Base-by-base conservation (phyloP, 1,140 invertebrate genomes). In the Drosophila persimilis region DNA sequence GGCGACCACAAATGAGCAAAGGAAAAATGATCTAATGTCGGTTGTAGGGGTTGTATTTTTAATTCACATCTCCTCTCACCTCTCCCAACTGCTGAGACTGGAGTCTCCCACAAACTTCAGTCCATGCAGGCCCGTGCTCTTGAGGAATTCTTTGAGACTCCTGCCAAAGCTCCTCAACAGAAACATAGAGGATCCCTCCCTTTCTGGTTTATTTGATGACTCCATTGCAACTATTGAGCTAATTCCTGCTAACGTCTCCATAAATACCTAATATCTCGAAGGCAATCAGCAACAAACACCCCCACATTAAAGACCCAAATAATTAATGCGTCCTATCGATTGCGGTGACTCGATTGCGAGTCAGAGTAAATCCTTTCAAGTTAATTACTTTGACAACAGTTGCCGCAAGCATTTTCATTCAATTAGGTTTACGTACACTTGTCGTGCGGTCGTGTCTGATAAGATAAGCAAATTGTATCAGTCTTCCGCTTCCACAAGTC, bases 31-130 rank as follows among this genome's bases (percentile, higher is more conserved):
- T 71, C 83, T 85, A 39, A 4, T 39, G 11, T 4, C 35, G 35
- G 11, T 13, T 39, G 35, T 55, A 73, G 29, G 6, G 3, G 4
- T 5, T 5, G 7, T 6, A 54, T 35, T 17, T 9, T 24, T 1
- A 8, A 64, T 45, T 41, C 15, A 5, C n/a, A 9, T 17, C 9
- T 31, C 24, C 3, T 22, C 77, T 90, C n/a, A 95, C 95, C 95
- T 94, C 92, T 96, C 95, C 64, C 93, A 92, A 55, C 93, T 92
- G 17, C 94, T 93, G 0, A 96, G 81, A 39, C 91, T 92, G 9
- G 92, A 92, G 75, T 96, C 95, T 0, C 95, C 95, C 15, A 96
- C 93, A 79, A 96, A 96, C 78, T 94, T 93, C 2, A 96, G 92
- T 1, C 95, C 95, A 77, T 96, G 96, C 45, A 96, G 89, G 0